Evolutionary conservation across 1,140 invertebrate genomes (phyloP).

Genomic region (Euwallacea fornicatus): DNA sequence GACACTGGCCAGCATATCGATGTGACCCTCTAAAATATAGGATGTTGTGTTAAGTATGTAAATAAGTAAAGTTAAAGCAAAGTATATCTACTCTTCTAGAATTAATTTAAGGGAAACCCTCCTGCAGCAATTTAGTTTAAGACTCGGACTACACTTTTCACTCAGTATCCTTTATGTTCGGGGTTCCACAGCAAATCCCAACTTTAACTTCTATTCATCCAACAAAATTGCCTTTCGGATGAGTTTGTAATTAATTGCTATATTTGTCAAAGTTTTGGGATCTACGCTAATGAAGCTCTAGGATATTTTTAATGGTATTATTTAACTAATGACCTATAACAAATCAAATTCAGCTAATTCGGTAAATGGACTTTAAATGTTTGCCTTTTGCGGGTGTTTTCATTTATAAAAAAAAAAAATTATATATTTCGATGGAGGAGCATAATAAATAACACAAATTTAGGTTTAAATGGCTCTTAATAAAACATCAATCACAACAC

Average conservation of each 20-base stretch:
- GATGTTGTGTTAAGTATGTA: neutral
- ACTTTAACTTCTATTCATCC: conserved; percentile 29
- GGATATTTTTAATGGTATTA: conserved; percentile 2
- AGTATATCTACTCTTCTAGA: conserved; percentile 2
- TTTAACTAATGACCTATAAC: too few species aligned
- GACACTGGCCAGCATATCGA: conserved; percentile 50
- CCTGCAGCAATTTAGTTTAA: conserved; percentile 13
- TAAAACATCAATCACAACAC: conserved; percentile 2
- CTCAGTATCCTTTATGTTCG: conserved; percentile 22
- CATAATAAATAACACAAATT: neutral
- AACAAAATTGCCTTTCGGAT: conserved; percentile 23
- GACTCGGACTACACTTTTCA: conserved; percentile 26
- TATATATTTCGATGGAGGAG: neutral
- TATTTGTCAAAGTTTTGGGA: conserved; percentile 25
- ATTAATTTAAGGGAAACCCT: conserved; percentile 12
- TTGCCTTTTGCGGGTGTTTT: neutral
- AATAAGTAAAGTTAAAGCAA: neutral
- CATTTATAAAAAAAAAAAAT: neutral
- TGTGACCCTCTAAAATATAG: conserved; percentile 36
- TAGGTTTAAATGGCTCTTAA: neutral
- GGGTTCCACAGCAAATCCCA: conserved; percentile 17
- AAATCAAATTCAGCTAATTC: too few species aligned
- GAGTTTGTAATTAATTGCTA: conserved; percentile 32
- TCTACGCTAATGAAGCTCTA: conserved; percentile 11
- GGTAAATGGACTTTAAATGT: too few species aligned